Evolutionary conservation across 2,797 vertebrate species (phyloP).

Genomic region (Apodemus agrarius): DNA sequence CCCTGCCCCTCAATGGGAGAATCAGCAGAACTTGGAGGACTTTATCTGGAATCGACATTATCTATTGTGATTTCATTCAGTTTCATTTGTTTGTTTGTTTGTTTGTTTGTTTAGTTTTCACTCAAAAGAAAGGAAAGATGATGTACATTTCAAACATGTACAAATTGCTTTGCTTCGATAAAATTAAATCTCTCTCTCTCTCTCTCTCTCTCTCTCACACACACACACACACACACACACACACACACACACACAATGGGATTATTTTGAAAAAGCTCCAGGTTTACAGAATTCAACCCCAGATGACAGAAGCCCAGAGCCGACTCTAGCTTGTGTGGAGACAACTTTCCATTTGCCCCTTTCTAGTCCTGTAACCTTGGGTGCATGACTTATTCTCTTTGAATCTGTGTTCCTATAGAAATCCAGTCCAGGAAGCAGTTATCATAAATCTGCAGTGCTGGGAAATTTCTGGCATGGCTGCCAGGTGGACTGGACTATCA

Average conservation of each 20-base stretch:
- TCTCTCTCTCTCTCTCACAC: background rate
- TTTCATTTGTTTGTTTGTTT: background rate
- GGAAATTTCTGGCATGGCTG: background rate
- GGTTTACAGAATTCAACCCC: slow-evolving; percentile 2
- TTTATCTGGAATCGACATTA: background rate
- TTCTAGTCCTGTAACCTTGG: background rate
- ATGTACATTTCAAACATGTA: background rate
- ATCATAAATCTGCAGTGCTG: background rate
- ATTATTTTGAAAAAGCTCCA: slow-evolving; percentile 39
- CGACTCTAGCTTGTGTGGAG: background rate
- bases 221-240: background rate
- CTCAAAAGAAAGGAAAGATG: background rate
- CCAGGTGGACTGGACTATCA: background rate
- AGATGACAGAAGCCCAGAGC: background rate
- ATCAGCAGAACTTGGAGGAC: background rate
- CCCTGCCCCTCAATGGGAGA: background rate
- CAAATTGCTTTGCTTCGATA: background rate
- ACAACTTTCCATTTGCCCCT: slow-evolving; percentile 18
- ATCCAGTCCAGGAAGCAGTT: background rate
- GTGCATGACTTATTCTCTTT: background rate
- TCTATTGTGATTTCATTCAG: background rate
- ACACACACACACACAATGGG: background rate
- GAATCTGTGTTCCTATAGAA: background rate
- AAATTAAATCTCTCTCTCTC: background rate
- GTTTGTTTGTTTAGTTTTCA: background rate